phyloP scores from a whole-genome alignment of 1,140 invertebrate species.

The Arion vulgaris region DNA sequence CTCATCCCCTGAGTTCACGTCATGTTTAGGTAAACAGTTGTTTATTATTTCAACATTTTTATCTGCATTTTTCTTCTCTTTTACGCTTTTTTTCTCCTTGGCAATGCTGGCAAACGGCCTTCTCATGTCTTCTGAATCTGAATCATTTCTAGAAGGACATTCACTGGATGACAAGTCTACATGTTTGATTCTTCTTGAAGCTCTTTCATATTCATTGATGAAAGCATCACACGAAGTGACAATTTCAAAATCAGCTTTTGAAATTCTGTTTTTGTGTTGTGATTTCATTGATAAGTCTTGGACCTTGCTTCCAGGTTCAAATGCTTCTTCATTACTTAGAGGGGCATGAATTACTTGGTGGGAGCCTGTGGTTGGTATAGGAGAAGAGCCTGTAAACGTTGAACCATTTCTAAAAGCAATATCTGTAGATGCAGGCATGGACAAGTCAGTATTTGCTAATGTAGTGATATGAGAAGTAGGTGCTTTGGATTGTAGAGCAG shows the following conservation, averaged over 20 bases:
- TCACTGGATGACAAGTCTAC: neutral
- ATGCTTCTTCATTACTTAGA: neutral
- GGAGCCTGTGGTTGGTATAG: too few species aligned
- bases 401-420: neutral
- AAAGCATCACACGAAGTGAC: neutral
- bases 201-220: neutral
- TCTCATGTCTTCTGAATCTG: neutral
- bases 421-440: neutral
- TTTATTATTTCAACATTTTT: neutral
- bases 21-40: neutral
- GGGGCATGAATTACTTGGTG: neutral
- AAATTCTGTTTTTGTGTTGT: neutral
- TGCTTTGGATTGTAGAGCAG: neutral
- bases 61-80: neutral
- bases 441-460: neutral
- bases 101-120: neutral
- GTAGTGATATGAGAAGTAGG: neutral
- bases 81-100: neutral
- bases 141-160: neutral
- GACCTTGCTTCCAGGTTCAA: neutral
- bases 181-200: neutral
- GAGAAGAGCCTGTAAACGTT: neutral
- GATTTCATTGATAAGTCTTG: neutral
- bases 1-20: neutral
- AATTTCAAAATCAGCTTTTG: conserved; percentile 26